Evolutionary conservation across 2,888 invertebrate species (phyloP).

Genomic region (Eupelmus urozonus): DNA sequence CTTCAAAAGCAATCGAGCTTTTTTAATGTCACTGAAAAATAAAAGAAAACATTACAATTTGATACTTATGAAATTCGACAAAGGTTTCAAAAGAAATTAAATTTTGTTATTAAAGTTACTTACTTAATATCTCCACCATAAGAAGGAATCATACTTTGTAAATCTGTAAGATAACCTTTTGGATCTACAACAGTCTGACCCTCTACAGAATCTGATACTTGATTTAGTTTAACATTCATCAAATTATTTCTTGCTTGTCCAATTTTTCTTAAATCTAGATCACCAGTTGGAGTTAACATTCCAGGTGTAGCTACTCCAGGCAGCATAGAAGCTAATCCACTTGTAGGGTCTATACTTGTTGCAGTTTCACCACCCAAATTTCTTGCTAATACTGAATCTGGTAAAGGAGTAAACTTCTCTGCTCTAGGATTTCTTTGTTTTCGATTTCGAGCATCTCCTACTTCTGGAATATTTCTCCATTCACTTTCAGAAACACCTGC

Average conservation of each 20-base stretch:
- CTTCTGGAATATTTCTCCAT: conserved; percentile 98
- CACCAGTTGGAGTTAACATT: conserved; percentile 91
- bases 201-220: conserved; percentile 96
- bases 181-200: conserved; percentile 99
- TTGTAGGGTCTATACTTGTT: conserved; percentile 89
- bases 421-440: conserved; percentile 96
- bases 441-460: conserved; percentile 98
- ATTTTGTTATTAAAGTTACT: conserved; percentile 55
- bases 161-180: conserved; percentile 99
- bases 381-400: conserved; percentile 94
- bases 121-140: conserved; percentile 97
- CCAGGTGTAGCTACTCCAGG: conserved; percentile 91
- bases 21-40: conserved; percentile 90
- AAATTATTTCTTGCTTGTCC: conserved; percentile 99
- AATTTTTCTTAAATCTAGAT: conserved; percentile 98
- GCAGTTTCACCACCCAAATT: conserved; percentile 90
- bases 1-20: conserved; percentile 94
- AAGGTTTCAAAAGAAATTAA: background rate
- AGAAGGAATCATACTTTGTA: conserved; percentile 99
- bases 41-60: background rate
- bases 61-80: background rate
- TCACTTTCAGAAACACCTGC: conserved; percentile 92
- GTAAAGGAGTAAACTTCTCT: conserved; percentile 98
- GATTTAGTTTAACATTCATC: conserved; percentile 96
- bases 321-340: conserved; percentile 92